Conservation (phyloP, 2,113 vertebrate genomes). For the Macquaria australasica region DNA sequence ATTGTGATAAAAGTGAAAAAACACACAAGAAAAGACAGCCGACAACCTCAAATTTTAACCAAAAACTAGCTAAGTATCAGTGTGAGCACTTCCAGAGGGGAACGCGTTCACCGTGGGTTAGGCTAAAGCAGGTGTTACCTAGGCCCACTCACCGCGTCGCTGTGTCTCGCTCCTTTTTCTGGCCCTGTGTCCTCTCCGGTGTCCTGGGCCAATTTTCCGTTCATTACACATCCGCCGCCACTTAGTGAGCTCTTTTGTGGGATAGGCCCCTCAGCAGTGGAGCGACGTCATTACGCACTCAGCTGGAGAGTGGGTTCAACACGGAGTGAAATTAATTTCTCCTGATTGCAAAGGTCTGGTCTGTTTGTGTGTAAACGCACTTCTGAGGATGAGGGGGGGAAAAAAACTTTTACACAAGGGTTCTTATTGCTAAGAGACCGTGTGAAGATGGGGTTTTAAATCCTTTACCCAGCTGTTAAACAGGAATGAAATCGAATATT, state of each 20-base stretch:
- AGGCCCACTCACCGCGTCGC: not conserved
- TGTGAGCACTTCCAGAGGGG: not conserved
- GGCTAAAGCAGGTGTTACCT: not conserved
- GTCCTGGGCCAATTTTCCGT: not conserved
- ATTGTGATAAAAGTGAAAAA: not conserved
- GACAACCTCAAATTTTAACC: no score
- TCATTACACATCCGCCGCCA: not conserved
- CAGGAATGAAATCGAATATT: not conserved
- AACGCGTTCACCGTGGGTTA: fast-evolving
- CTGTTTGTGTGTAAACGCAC: not conserved
- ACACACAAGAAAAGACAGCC: fast-evolving
- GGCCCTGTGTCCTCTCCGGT: not conserved
- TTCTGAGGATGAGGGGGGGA: not conserved
- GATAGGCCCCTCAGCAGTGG: constrained; percentile 1
- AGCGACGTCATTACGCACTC: constrained; percentile 25
- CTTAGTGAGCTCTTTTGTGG: not conserved
- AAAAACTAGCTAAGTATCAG: not conserved
- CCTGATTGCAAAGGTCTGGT: not conserved
- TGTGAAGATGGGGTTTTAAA: not conserved
- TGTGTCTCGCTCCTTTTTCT: not conserved
- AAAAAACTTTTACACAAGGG: not conserved
- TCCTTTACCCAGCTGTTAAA: not conserved
- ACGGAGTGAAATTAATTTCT: not conserved
- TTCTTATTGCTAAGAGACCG: not conserved
- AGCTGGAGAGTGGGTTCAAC: not conserved